Evolutionary conservation across 2,888 invertebrate genomes (phyloP).

Genomic region (Tetragonula carbonaria): DNA sequence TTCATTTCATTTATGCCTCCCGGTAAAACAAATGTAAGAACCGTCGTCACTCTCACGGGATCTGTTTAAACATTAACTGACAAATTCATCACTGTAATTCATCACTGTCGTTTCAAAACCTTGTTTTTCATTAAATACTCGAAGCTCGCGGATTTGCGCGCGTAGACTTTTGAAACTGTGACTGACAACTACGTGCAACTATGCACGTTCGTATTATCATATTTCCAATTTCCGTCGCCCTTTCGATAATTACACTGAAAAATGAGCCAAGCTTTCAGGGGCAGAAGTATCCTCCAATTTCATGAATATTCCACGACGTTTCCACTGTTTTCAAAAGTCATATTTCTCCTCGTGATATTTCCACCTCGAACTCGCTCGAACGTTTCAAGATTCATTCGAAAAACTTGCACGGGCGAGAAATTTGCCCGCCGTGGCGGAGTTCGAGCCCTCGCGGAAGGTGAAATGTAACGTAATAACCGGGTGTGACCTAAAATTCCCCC

Average conservation of each 20-base stretch:
- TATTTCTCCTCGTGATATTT: background rate
- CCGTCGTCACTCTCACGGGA: too few relatives aligned
- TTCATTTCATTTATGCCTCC: too few relatives aligned
- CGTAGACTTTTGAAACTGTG: too few relatives aligned
- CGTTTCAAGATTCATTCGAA: background rate
- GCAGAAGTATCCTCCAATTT: background rate
- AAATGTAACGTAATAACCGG: background rate
- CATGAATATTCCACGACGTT: constrained; percentile 7
- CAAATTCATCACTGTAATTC: too few relatives aligned
- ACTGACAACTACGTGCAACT: background rate
- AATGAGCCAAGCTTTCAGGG: background rate
- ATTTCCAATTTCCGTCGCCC: background rate
- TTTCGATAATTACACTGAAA: background rate
- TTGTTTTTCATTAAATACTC: too few relatives aligned
- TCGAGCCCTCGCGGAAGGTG: background rate
- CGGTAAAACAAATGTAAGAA: too few relatives aligned
- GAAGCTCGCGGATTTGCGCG: too few relatives aligned
- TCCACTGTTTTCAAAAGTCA: background rate
- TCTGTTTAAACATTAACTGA: too few relatives aligned
- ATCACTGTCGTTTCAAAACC: too few relatives aligned
- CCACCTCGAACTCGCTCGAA: background rate
- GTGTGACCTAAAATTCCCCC: constrained; percentile 1
- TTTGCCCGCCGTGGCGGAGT: background rate
- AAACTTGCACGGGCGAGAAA: background rate
- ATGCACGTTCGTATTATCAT: background rate